Conservation (phyloP, 2,113 vertebrate genomes). For the Acanthochromis polyacanthus region DNA sequence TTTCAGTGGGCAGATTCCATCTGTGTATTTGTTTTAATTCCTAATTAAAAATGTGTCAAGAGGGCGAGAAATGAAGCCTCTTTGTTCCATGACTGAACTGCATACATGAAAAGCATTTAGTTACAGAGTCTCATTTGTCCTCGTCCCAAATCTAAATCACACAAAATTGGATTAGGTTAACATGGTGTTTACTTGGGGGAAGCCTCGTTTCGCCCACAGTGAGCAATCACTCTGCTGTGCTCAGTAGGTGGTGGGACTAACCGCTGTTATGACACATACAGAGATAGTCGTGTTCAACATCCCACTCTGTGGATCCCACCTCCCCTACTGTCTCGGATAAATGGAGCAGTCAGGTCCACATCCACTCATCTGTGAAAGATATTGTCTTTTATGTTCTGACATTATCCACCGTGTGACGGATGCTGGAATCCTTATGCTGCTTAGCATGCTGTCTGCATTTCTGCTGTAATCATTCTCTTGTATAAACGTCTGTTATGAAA, state of each 20-base stretch:
- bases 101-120: background rate
- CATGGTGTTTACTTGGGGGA: constrained; percentile 59
- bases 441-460: background rate
- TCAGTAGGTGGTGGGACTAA: constrained; percentile 74
- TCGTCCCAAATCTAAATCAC: constrained; percentile 37
- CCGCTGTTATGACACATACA: constrained; percentile 72
- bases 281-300: constrained; percentile 57
- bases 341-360: constrained; percentile 56
- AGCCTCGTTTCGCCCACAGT: constrained; percentile 74
- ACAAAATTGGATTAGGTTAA: constrained; percentile 34
- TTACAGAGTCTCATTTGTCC: constrained; percentile 1
- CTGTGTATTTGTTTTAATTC: background rate
- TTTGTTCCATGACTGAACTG: background rate
- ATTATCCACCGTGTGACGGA: constrained; percentile 7
- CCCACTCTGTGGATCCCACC: constrained; percentile 55
- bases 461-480: background rate
- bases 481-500: constrained; percentile 4
- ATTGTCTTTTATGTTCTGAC: constrained; percentile 17
- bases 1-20: constrained; percentile 21
- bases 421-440: constrained; percentile 2
- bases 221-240: constrained; percentile 47
- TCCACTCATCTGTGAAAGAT: constrained; percentile 48
- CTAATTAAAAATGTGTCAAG: constrained; percentile 26
- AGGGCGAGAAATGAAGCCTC: constrained; percentile 27
- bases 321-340: constrained; percentile 52